Evolutionary conservation across 1,140 invertebrate species (phyloP), one percentile per base, ranked within the genome.

Genomic region (Drosophila pseudoananassae): DNA sequence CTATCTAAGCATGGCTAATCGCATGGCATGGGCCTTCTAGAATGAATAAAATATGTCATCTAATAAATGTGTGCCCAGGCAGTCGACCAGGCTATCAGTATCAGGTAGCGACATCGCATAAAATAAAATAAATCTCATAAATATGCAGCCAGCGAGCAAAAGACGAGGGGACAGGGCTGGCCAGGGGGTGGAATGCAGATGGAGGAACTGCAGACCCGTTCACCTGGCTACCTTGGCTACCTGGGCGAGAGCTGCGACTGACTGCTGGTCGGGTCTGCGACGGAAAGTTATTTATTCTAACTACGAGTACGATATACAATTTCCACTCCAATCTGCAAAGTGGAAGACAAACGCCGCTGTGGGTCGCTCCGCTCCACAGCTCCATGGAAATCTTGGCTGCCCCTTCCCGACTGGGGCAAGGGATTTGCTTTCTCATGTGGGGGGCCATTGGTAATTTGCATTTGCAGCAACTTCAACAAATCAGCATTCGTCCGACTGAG

Each of bases 121-220:
- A 88, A 88, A 66, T 78, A 72, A 88, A 88, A 83, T 78, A 88
- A 88, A 88, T 87, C 83, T 88, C 83, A 87, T 87, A 87, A 87
- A 87, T 87, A 88, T 87, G 72, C 78, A 87, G 66, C 15, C 40
- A 5, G 8, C 47, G 43, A 17, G 31, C 20, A 20, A 3, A 2
- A 20, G 20, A 1, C 20, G 20, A 17, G 53, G 33, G 20, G 43
- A 43, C 12, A 40, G 55, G 31, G 25, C 25, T 1, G 25, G 6
- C 1, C 17, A 36, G 23, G n/a, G 6, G 52, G 59, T 8, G 8
- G 9, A 23, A 20, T 38, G 43, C 9, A 14, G 33, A 45, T 64
- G 60, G 33, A 27, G 17, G 46, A 31, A 29, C 9, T 49, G 15
- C 15, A 50, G 63, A 49, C n/a, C 51, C 53, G 36, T 50, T 33